Percentiles rank a stretch among this genome's conserved stretches.
Evolutionary conservation across 1,140 invertebrate genomes (phyloP).

Genomic region (Acromyrmex heyeri): DNA sequence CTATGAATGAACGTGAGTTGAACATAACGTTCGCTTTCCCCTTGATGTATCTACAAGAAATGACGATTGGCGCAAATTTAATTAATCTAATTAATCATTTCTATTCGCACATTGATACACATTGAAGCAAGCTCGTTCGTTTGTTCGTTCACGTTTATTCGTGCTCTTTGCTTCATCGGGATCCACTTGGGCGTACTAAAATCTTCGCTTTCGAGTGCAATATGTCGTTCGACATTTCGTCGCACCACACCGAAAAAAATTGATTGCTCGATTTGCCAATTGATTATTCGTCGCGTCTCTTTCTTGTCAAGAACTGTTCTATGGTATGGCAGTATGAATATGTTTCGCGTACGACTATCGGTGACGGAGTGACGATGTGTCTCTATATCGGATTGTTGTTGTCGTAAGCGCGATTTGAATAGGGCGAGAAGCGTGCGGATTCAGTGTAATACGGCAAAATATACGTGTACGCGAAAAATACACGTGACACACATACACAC

Average conservation of each 20-base stretch:
- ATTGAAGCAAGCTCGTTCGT: slow-evolving; percentile 1
- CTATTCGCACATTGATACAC: background rate
- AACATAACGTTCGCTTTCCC: background rate
- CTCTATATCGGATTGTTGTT: background rate
- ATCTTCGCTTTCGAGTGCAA: background rate
- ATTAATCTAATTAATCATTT: background rate
- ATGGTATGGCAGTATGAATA: background rate
- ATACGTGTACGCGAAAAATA: background rate
- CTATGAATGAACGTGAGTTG: no score
- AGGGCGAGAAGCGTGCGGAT: slow-evolving; percentile 23
- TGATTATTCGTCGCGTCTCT: background rate
- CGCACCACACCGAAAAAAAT: background rate
- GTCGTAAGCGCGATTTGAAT: slow-evolving; percentile 15
- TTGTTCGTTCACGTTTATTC: background rate
- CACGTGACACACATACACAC: background rate
- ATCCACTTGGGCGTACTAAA: background rate
- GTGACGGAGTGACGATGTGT: background rate
- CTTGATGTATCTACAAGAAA: background rate
- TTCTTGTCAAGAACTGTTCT: background rate
- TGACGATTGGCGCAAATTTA: background rate
- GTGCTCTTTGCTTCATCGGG: background rate
- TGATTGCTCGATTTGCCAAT: background rate
- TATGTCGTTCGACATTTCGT: background rate
- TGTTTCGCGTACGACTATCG: background rate
- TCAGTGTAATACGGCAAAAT: slow-evolving; percentile 54